A percentile compares a stretch with the other conserved stretches of the same genome.
These are phyloP conservation scores for Amblyjoppa fuscipennis DNA, from an alignment of 2,888 invertebrate genomes.

Conservation along the genomic window DNA sequence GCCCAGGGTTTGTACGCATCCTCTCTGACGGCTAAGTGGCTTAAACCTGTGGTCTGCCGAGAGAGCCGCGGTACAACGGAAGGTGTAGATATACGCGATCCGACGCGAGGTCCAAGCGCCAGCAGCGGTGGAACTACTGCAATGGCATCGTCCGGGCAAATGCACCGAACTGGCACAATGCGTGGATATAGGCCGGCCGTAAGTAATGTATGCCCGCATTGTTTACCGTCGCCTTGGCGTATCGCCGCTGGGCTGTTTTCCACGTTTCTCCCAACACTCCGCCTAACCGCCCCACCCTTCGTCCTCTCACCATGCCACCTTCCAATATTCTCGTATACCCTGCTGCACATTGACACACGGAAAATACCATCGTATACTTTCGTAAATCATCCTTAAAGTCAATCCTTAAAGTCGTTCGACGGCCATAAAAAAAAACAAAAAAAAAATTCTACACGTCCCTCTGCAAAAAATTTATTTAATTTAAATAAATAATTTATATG, in stretches of 20 bases:
- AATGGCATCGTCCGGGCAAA: slow-evolving; percentile 64
- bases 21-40: slow-evolving; percentile 65
- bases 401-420: background rate
- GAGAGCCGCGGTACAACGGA: slow-evolving; percentile 59
- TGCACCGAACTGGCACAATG: slow-evolving; percentile 73
- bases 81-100: slow-evolving; percentile 25
- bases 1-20: slow-evolving; percentile 52
- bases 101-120: slow-evolving; percentile 24
- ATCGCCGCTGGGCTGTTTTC: slow-evolving; percentile 73
- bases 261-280: slow-evolving; percentile 54
- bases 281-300: slow-evolving; percentile 42
- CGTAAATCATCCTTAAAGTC: background rate
- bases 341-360: slow-evolving; percentile 1
- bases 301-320: slow-evolving; percentile 57
- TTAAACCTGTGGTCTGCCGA: slow-evolving; percentile 59
- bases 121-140: slow-evolving; percentile 49
- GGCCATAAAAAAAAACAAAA: no score
- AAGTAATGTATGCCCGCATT: slow-evolving; percentile 80
- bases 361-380: background rate
- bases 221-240: slow-evolving; percentile 78
- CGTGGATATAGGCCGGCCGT: slow-evolving; percentile 74
- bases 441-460: no score
- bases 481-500: no score
- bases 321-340: slow-evolving; percentile 40
- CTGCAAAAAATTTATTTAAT: no score